phyloP scores from a whole-genome alignment of 2,797 vertebrate species.

The Labroides dimidiatus region DNA sequence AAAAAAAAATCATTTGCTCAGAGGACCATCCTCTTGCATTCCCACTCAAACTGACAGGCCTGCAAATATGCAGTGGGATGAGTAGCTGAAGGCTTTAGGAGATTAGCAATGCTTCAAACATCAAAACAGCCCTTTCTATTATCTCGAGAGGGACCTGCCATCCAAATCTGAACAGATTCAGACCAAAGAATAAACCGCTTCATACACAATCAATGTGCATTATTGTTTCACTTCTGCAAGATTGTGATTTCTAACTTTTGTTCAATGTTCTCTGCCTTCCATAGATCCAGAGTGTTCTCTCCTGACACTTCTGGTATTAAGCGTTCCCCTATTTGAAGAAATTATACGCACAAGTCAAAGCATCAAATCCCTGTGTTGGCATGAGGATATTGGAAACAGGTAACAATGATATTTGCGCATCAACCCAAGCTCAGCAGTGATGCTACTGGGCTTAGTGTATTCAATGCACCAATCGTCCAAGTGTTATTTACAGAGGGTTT shows the following conservation, averaged over 20 bases:
- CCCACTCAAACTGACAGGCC: constrained; percentile 78
- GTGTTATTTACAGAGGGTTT: constrained; percentile 85
- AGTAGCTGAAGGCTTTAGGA: constrained; percentile 74
- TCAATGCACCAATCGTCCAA: constrained; percentile 53
- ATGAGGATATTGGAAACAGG: constrained; percentile 70
- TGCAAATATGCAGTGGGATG: constrained; percentile 77
- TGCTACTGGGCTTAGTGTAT: constrained; percentile 67
- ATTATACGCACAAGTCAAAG: constrained; percentile 63
- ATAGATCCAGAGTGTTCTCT: constrained; percentile 39
- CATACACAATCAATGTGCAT: constrained; percentile 67
- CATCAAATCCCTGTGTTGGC: constrained; percentile 70
- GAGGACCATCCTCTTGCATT: constrained; percentile 72
- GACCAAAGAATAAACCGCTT: constrained; percentile 63
- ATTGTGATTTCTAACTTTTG: constrained; percentile 62
- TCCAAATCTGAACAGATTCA: constrained; percentile 67
- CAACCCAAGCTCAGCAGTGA: constrained; percentile 61
- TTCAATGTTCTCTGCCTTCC: constrained; percentile 29
- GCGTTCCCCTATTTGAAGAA: constrained; percentile 59
- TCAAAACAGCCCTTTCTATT: constrained; percentile 78
- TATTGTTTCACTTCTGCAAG: constrained; percentile 67
- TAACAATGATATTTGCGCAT: constrained; percentile 70
- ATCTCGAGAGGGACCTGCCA: constrained; percentile 71
- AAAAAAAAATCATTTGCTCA: constrained; percentile 70
- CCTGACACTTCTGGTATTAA: constrained; percentile 70
- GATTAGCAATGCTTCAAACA: constrained; percentile 81